These are phyloP conservation scores for Sebastes baramenuke DNA, from an alignment of 2,797 vertebrate species.

Conservation along the genomic window DNA sequence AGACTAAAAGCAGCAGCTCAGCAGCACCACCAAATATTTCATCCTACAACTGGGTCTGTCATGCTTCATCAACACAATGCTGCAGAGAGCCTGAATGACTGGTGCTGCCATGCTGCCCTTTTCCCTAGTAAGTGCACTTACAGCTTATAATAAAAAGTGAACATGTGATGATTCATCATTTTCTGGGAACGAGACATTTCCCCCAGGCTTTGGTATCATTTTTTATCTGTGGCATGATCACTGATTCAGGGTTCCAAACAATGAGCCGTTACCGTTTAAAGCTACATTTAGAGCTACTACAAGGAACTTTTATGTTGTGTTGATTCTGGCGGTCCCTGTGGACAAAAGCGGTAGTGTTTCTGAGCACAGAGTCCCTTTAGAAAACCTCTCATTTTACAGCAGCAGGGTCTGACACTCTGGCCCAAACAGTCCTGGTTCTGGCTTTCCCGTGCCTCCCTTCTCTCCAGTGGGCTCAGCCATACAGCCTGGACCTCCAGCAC, in stretches of 20 bases:
- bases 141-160: neutral
- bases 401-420: no score
- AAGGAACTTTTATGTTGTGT: no score
- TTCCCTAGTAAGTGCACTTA: neutral
- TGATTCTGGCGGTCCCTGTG: no score
- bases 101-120: neutral
- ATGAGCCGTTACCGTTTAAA: no score
- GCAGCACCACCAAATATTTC: conserved; percentile 27
- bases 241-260: neutral
- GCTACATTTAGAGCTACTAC: no score
- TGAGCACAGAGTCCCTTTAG: no score
- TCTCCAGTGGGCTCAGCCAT: no score
- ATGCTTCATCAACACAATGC: neutral
- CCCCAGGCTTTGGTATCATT: neutral
- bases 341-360: no score
- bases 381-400: no score
- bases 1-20: conserved; percentile 22
- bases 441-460: no score
- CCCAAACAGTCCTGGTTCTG: no score
- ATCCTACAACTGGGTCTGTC: conserved; percentile 23
- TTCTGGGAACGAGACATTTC: neutral
- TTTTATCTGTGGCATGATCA: neutral
- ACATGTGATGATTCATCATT: neutral
- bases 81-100: conserved; percentile 5
- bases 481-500: no score